Evolutionary conservation across 2,888 invertebrate genomes (phyloP), one percentile per base, ranked within the genome.

Genomic region (Alloscopus bannaensis): DNA sequence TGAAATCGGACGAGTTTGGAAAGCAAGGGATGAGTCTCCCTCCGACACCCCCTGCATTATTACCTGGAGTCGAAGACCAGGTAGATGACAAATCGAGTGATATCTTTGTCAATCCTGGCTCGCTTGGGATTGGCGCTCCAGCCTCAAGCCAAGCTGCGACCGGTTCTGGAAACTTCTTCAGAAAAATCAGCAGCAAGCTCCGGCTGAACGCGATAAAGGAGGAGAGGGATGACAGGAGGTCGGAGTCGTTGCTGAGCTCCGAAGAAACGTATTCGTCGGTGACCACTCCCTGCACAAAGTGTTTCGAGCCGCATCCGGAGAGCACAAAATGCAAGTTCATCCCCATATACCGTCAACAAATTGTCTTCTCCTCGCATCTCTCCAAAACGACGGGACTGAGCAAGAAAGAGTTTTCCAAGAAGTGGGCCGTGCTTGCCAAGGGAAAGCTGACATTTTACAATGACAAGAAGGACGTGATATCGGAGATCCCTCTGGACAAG

Each of bases 361-460:
- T 82, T 13, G 75, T 80, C 18, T 83, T 69, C 52, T 83, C 81
- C 18, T 84, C 86, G 20, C 82, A 82, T 50, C 80, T 86, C 70
- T 87, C 69, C 40, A 83, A 73, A 50, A 71, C 83, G 4, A 24
- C 80, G 4, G 85, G 85, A 3, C 31, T 85, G 45, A 79, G 81
- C 72, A 91, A 94, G 66, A 94, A 94, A 82, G 94, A 95, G 87
- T 91, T 93, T 87, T 93, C 93, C 81, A 91, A 91, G n/a, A 90
- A 93, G 50, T 93, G 92, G 88, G 93, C 93, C 87, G 91, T 93
- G 47, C 88, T 95, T 26, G 91, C 92, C 3, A 93, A 94, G 83
- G 45, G 93, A 55, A 93, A 93, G 87, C 89, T 95, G 29, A 91
- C 92, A 83, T 94, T 94, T 87, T 94, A 93, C 86, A 89, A 92